A percentile compares a stretch with the other conserved stretches of the same genome.
phyloP scores from a whole-genome alignment of 2,888 invertebrate genomes.

The Andrena flavipes region DNA sequence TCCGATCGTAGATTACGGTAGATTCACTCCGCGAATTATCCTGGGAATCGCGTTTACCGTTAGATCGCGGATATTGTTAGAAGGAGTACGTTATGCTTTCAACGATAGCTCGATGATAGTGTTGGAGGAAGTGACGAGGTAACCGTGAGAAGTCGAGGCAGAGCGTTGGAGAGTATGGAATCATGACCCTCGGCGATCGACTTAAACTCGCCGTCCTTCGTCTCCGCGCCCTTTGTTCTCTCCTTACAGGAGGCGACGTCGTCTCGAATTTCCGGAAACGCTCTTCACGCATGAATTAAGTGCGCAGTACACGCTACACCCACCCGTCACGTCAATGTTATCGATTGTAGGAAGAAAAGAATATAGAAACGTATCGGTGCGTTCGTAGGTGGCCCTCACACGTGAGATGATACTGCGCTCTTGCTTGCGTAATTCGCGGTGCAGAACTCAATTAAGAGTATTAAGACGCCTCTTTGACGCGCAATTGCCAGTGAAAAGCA shows the following conservation, averaged over 20 bases:
- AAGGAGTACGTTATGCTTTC: conserved; percentile 10
- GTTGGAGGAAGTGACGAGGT: conserved; percentile 15
- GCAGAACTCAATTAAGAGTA: neutral
- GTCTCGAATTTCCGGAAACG: conserved; percentile 59
- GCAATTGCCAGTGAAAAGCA: neutral
- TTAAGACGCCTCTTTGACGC: neutral
- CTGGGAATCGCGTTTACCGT: conserved; percentile 45
- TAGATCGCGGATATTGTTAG: conserved; percentile 19
- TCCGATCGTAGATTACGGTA: conserved; percentile 12
- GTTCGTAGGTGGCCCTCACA: neutral
- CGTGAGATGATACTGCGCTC: neutral
- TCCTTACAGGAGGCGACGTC: conserved; percentile 36
- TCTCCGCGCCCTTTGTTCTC: conserved; percentile 51
- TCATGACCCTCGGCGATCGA: conserved; percentile 65
- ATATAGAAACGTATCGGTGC: neutral
- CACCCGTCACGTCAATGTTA: conserved; percentile 30
- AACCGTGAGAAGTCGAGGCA: conserved; percentile 39
- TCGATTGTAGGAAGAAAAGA: conserved; percentile 30
- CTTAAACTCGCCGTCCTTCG: conserved; percentile 53
- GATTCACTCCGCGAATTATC: conserved; percentile 9
- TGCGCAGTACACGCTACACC: conserved; percentile 6
- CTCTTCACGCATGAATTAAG: conserved; percentile 36
- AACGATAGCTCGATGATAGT: conserved; percentile 25
- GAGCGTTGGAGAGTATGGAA: conserved; percentile 25
- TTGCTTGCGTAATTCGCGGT: neutral